Evolutionary conservation across 1,140 invertebrate genomes (phyloP).

Genomic region (Tribolium madens): DNA sequence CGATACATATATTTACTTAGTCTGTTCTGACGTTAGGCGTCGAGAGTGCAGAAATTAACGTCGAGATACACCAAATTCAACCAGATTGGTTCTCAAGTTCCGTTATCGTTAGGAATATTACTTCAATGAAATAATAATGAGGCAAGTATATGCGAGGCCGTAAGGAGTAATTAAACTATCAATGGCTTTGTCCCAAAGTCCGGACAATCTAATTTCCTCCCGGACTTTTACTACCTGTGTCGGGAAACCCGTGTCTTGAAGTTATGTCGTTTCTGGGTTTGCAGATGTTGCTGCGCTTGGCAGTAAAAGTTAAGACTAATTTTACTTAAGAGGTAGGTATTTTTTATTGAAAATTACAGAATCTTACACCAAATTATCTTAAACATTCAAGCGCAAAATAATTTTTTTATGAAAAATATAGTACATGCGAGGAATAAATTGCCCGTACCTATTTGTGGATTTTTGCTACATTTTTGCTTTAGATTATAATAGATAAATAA

Average conservation of each 20-base stretch:
- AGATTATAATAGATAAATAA: too few species aligned
- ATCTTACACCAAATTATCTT: too few species aligned
- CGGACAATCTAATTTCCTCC: constrained; percentile 13
- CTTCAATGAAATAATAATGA: constrained; percentile 22
- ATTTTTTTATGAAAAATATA: too few species aligned
- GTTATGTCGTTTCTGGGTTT: not conserved
- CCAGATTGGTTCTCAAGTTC: constrained; percentile 15
- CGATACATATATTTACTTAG: constrained; percentile 27
- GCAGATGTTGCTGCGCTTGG: not conserved
- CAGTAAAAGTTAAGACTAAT: not conserved
- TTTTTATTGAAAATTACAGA: too few species aligned
- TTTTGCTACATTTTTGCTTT: too few species aligned
- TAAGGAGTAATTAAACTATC: constrained; percentile 21
- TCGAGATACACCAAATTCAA: constrained; percentile 5
- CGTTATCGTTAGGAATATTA: constrained; percentile 36
- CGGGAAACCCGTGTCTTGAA: not conserved
- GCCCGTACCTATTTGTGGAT: too few species aligned
- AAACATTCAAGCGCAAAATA: too few species aligned
- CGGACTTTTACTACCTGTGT: not conserved
- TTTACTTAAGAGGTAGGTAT: too few species aligned
- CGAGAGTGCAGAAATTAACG: constrained; percentile 34
- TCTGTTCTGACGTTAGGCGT: not conserved
- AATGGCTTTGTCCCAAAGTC: constrained; percentile 26
- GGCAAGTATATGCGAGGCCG: not conserved
- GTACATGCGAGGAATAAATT: too few species aligned